Base-by-base conservation (phyloP, 92 coral and sea anemone species). In the Zoanthus solanderi region DNA sequence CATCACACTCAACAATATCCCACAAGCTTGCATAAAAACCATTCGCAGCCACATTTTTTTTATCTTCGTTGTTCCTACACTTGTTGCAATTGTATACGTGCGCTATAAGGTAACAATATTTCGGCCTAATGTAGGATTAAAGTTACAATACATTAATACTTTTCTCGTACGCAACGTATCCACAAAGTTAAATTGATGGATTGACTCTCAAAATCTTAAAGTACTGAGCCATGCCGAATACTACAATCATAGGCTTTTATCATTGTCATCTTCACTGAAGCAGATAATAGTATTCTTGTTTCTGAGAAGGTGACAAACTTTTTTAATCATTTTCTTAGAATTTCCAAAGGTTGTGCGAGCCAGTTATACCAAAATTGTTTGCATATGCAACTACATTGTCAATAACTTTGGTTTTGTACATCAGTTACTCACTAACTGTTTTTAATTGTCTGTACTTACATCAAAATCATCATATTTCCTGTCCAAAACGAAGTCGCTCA, bases 281-380 rank as follows among this genome's bases (percentile, higher is more conserved):
- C 82, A 14, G 82, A 53, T 54, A 77, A 77, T 77, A 16, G 53
- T 46, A 54, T 77, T 53, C 82, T 0, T 4, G 37, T 50, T 77
- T 77, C 82, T 31, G 9, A 44, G 68, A 77, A 77, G n/a, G 29
- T 28, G 34, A 17, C 12, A 32, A 77, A 28, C n/a, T 28, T 30
- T 69, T 10, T 1, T 11, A 7, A 48, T 12, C 3, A 7, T 50
- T 76, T 45, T 46, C 65, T 7, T 45, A 15, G 29, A 77, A 77
- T 23, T 11, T 14, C 10, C 29, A 1, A 6, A 50, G 5, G 48
- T 50, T 76, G 63, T 30, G 31, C 15, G 17, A 69, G 2, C 7
- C 23, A 23, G 23, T 69, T 18, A 7, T 16, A n/a, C 5, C 8
- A 29, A 61, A n/a, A 58, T 17, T 17, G 69, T n/a, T 61, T 6